Evolutionary conservation across 2,113 vertebrate genomes (phyloP).

Genomic region (Eolophus roseicapilla): DNA sequence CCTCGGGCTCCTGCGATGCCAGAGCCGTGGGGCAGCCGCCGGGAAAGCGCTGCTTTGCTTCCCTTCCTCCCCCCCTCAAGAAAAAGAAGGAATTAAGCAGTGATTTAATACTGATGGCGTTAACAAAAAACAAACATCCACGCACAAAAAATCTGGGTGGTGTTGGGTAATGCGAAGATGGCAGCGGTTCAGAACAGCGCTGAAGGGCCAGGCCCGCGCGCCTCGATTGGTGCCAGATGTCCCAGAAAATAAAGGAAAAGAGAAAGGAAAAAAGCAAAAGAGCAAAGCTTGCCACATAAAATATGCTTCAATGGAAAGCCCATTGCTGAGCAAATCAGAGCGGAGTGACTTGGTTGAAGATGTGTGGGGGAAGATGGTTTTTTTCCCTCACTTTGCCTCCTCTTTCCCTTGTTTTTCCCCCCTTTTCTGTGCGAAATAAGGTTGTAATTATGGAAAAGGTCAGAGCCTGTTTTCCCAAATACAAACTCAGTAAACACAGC

Average conservation of each 20-base stretch:
- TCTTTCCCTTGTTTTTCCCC: background rate
- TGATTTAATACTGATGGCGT: constrained; percentile 41
- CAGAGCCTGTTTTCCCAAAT: constrained; percentile 37
- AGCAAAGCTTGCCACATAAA: constrained; percentile 82
- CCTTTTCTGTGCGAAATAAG: constrained; percentile 43
- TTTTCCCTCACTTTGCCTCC: background rate
- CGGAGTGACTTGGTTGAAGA: constrained; percentile 62
- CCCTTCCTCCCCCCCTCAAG: background rate
- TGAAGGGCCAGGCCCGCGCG: constrained; percentile 79
- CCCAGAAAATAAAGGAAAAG: constrained; percentile 48
- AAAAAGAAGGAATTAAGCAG: background rate
- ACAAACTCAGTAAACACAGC: constrained; percentile 6
- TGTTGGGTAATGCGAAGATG: constrained; percentile 84
- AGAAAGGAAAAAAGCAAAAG: background rate
- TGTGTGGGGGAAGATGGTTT: constrained; percentile 54
- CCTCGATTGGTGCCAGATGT: constrained; percentile 92
- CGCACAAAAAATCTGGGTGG: constrained; percentile 67
- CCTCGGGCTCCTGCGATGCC: constrained; percentile 21
- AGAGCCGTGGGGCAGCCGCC: background rate
- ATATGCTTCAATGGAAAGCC: constrained; percentile 83
- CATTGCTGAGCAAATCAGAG: constrained; percentile 60
- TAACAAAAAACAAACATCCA: constrained; percentile 44
- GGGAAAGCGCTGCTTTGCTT: background rate
- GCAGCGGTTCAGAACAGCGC: constrained; percentile 86
- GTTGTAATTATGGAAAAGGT: constrained; percentile 71